Evolutionary conservation across 2,888 invertebrate genomes (phyloP), one percentile per base, ranked within the genome.

Genomic region (Pyrrhosoma nymphula): DNA sequence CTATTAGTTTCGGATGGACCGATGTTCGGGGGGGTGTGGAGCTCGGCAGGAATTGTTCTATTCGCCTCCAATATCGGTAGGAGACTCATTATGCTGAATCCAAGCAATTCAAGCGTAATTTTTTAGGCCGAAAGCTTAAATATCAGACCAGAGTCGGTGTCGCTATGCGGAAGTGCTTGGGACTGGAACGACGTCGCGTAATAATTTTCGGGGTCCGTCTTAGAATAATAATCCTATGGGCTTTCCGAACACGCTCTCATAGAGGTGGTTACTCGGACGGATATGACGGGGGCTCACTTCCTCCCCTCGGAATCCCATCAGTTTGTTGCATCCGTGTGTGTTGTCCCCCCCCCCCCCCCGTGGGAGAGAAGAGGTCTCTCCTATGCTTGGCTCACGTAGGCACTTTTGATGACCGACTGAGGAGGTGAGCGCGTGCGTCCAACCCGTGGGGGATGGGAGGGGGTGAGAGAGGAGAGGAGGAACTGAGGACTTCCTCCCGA

Each of bases 331-430:
- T 35, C 63, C 23, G 35, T 39, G 35, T 60, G 60, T 60, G 60
- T 23, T 39, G 30, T 56, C 60, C n/a, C 35, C 60, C 26, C 35
- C n/a, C 39, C 4, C 91, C n/a, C 16, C 26, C 47, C 47, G 93
- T 26, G 91, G 23, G 30, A 63, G 26, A 39, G 91, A 20, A 56
- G 91, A 39, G 91, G 60, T 69, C 47, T 93, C 47, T 63, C 63
- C 69, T 91, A 0, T 18, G 20, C 69, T 20, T 10, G 91, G 93
- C 63, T 69, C 93, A 93, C 93, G 93, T 93, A 93, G 93, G 69
- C 93, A 47, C 93, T 93, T 93, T 69, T 93, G 93, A 69, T 69
- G 93, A 91, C 91, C 60, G 91, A 91, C 91, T 91, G 91, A 63
- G 91, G 63, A 90, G 30, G 90, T 26, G 30, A 10, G 69, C 69